Percentiles rank a stretch among this genome's conserved stretches.
These are phyloP conservation scores for Tenrec ecaudatus DNA, from an alignment of 2,113 vertebrate species.

Conservation along the genomic window DNA sequence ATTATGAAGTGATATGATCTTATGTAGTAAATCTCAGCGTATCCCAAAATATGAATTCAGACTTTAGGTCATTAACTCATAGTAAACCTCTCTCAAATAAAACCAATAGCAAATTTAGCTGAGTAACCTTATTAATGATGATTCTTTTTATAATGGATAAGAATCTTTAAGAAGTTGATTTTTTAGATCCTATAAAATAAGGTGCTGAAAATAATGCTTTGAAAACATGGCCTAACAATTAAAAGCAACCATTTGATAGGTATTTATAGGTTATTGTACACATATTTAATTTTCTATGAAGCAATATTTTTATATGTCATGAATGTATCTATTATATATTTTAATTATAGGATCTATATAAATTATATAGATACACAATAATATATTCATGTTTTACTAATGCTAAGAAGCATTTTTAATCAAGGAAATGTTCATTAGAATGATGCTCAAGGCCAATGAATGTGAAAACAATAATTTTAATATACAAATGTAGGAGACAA, in stretches of 20 bases:
- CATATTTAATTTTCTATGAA: conserved; percentile 13
- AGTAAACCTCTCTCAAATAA: conserved; percentile 81
- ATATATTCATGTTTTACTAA: conserved; percentile 16
- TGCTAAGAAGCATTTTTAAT: neutral
- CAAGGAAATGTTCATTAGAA: neutral
- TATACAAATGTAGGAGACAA: neutral
- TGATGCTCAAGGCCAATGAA: neutral
- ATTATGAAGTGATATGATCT: conserved; percentile 67
- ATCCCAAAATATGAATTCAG: conserved; percentile 67
- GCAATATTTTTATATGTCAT: neutral
- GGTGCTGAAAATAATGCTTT: conserved; percentile 65
- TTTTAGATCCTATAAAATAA: conserved; percentile 68
- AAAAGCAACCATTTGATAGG: conserved; percentile 52
- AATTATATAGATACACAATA: neutral
- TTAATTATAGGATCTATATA: neutral
- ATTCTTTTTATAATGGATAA: conserved; percentile 49
- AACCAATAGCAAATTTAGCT: conserved; percentile 76
- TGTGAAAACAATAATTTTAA: neutral
- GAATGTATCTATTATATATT: conserved; percentile 2
- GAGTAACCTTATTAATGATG: conserved; percentile 69
- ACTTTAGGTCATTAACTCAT: conserved; percentile 66
- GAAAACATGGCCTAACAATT: conserved; percentile 28
- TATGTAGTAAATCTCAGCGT: conserved; percentile 72
- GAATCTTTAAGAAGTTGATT: conserved; percentile 66
- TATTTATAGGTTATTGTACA: conserved; percentile 50